Evolutionary conservation across 2,888 invertebrate genomes (phyloP), one percentile per base, ranked within the genome.

Genomic region (Saturnia pavonia): DNA sequence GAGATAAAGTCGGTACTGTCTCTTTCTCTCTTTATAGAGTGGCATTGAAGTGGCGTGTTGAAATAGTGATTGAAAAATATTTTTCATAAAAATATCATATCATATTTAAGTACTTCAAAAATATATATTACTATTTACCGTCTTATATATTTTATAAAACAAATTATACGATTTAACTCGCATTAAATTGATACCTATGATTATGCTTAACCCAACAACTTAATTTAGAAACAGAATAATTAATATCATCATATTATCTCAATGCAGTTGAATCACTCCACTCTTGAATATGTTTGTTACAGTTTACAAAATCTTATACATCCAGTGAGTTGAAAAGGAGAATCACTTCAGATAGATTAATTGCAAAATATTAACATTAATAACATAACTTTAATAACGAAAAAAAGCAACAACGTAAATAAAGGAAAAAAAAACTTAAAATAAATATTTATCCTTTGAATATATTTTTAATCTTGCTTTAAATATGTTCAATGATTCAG

Each of bases 1-100:
- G 78, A 70, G 84, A 85, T 75, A 83, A 80, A 78, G 79, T n/a
- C 77, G 81, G 73, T 72, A 69, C 72, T 78, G 75, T 85, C 85
- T 84, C 87, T 86, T 83, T 89, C 86, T 80, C 76, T 77, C 71
- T 71, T 76, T 74, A 42, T 71, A 68, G 68, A 71, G 34, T 68
- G 71, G 65, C 68, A 57, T 66, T 70, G 70, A 70, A 70, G 54
- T 67, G 71, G 77, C 78, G 77, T 79, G 78, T 75, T 76, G 78
- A 75, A 75, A 76, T 67, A 70, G 63, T 67, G 69, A 72, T 74
- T 71, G 67, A 74, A 74, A 70, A 71, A 72, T 57, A 69, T 72
- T 65, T 71, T 70, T 48, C 51, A 69, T 69, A 66, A 54, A 34
- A 60, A 60, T n/a, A n/a, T n/a, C n/a, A 65, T 51, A 69, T 65